Evolutionary conservation across 2,113 vertebrate genomes (phyloP), one percentile per base, ranked within the genome.

Genomic region (Salvelinus fontinalis): DNA sequence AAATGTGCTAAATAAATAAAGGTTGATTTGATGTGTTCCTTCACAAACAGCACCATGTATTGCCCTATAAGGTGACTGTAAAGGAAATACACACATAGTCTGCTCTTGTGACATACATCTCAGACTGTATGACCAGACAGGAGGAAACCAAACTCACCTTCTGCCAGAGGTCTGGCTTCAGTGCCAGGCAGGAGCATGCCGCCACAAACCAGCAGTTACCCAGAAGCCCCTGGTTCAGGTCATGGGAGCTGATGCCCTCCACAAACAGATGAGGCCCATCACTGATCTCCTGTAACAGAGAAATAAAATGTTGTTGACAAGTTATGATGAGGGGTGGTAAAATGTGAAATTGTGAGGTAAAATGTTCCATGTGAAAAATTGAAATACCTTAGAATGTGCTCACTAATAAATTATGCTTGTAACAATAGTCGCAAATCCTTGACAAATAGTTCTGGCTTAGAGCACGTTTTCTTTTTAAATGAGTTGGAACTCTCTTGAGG

Each of bases 121-220:
- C 39, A 44, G 39, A 44, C 39, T 4, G 4, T 27, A 59, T 49
- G 68, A 27, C 16, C 18, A 14, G 29, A 39, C 13, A 2, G 13
- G 67, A 62, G 27, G 24, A 59, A 9, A 8, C 39, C n/a, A 13
- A 16, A 14, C 81, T 68, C 78, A 97, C 97, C 93, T 93, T 94
- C 84, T 94, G 93, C 96, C 97, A 98, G 54, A 97, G 94, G 48
- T 84, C 3, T 39, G 94, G 88, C 81, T 94, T 94, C 75, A 96
- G 88, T 18, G 96, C 95, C 89, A 98, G 82, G 81, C 96, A 97
- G 77, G 97, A 97, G 79, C 96, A 97, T 0, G 97, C 97, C 12
- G 96, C 95, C 60, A 98, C 92, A 84, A 97, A 96, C 90, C 95
- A 96, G 86, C 96, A 97, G 91, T 98, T 97, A 1, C 97, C 97